Evolutionary conservation across 1,140 invertebrate species (phyloP), one percentile per base, ranked within the genome.

Genomic region (Heliconius nattereri): DNA sequence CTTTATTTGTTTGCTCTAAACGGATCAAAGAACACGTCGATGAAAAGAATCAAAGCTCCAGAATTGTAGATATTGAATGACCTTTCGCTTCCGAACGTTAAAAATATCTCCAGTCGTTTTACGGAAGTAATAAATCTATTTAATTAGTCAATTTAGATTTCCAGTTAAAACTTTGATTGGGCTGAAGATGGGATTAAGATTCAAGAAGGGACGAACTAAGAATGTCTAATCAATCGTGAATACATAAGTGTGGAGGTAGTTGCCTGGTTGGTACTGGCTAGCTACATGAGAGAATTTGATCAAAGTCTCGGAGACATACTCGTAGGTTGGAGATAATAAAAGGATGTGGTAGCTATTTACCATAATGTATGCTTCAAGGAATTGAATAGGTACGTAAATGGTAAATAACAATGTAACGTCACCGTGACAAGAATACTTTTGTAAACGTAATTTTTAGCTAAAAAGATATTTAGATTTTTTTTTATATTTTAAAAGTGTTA

Each of bases 71-170:
- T 90, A 90, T 89, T 85, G 85, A 86, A 87, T 89, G 88, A 91
- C 90, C 89, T 90, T 88, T 89, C 81, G 79, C 82, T 80, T 79
- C 78, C 82, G 76, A 74, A 74, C 76, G 85, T 84, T 89, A 89
- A 87, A 92, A 90, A 91, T 91, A 92, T 85, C 86, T 83, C 76
- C 82, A 81, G 75, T 83, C 80, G 80, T 85, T 76, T 85, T 90
- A 82, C 85, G 91, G 92, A 94, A 92, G 89, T 84, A 83, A 92
- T 94, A 92, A 94, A 94, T 94, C 87, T 78, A 78, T 80, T 91
- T 92, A 94, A 92, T 94, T 94, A 91, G 91, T 91, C 90, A 89
- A 92, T 92, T 92, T 86, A 85, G 85, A 85, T 89, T 90, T 87
- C 82, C 73, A 89, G 79, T 90, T 86, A 90, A 90, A 90, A 80